phyloP scores from a whole-genome alignment of 2,113 vertebrate genomes.

The Drymodes brunneopygia region DNA sequence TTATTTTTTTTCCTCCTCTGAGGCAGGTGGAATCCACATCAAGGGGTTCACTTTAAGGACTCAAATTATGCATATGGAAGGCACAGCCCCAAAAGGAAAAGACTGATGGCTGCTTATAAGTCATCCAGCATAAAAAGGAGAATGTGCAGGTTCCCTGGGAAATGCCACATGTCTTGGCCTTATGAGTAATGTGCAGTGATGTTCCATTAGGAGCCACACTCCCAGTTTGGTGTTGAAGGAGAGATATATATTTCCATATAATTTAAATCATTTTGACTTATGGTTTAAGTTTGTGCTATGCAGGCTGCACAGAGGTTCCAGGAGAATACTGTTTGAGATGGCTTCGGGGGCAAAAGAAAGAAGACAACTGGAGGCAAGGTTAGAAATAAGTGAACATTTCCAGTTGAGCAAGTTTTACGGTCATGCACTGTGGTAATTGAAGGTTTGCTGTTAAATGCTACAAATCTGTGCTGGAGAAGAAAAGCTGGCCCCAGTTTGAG shows the following conservation, averaged over 20 bases:
- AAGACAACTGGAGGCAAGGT: slow-evolving; percentile 46
- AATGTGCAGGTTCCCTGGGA: slow-evolving; percentile 3
- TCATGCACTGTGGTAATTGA: slow-evolving; percentile 58
- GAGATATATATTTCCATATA: slow-evolving; percentile 30
- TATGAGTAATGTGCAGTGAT: slow-evolving; percentile 18
- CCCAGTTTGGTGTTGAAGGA: not conserved
- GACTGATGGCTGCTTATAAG: not conserved
- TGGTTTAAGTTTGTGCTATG: not conserved
- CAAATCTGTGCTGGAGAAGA: not conserved
- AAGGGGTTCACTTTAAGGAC: slow-evolving; percentile 13
- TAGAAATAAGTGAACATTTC: slow-evolving; percentile 55
- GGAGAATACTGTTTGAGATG: not conserved
- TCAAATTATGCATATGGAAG: not conserved
- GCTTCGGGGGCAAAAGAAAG: slow-evolving; percentile 33
- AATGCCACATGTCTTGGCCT: slow-evolving; percentile 11
- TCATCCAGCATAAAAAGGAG: not conserved
- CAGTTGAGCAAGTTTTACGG: slow-evolving; percentile 54
- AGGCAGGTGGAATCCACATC: slow-evolving; percentile 10
- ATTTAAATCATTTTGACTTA: slow-evolving; percentile 19
- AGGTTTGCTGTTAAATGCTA: slow-evolving; percentile 45
- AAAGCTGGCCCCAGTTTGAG: not conserved
- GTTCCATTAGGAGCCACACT: not conserved
- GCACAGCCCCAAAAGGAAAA: not conserved
- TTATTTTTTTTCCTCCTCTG: not conserved
- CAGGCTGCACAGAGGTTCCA: not conserved